Percentiles rank a stretch among this genome's conserved stretches.
These are phyloP conservation scores for Drosophila seguyi DNA, from an alignment of 1,140 invertebrate species.

Conservation along the genomic window DNA sequence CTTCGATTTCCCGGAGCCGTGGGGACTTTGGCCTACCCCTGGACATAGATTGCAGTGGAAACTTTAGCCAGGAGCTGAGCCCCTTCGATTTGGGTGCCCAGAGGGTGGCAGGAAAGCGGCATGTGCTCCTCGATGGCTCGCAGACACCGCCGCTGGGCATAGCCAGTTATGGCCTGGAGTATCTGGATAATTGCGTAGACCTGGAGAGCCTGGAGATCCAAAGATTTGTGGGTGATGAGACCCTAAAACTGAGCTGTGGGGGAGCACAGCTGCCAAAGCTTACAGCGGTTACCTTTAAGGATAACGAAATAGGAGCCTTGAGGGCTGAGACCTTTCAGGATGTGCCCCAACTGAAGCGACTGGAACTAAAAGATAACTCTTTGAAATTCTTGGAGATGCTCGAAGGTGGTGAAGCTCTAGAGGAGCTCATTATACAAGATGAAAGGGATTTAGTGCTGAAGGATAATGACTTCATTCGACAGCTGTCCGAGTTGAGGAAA, in stretches of 20 bases:
- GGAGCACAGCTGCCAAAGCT: slow-evolving; percentile 23
- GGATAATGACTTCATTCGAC: neutral
- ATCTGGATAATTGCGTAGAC: slow-evolving; percentile 62
- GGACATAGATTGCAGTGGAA: slow-evolving; percentile 56
- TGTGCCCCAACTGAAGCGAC: slow-evolving; percentile 45
- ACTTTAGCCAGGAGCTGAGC: neutral
- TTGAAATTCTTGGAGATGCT: slow-evolving; percentile 42
- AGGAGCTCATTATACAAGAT: slow-evolving; percentile 19
- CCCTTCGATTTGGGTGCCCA: slow-evolving; percentile 50
- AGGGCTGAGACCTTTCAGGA: slow-evolving; percentile 50
- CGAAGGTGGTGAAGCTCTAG: neutral
- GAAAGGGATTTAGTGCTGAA: slow-evolving; percentile 40
- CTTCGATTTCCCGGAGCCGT: slow-evolving; percentile 19
- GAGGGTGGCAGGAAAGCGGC: slow-evolving; percentile 61
- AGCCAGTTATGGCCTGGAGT: slow-evolving; percentile 71
- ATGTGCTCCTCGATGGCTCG: slow-evolving; percentile 69
- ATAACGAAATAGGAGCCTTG: slow-evolving; percentile 56
- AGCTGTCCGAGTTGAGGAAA: slow-evolving; percentile 16
- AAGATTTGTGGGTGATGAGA: slow-evolving; percentile 58
- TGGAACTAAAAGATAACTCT: slow-evolving; percentile 46
- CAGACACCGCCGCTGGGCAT: slow-evolving; percentile 55
- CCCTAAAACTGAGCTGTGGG: slow-evolving; percentile 32
- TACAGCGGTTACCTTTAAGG: slow-evolving; percentile 8
- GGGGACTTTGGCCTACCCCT: slow-evolving; percentile 63
- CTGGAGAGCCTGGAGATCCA: slow-evolving; percentile 52